Base-by-base conservation (phyloP, 2,113 vertebrate genomes). In the Eira barbara region DNA sequence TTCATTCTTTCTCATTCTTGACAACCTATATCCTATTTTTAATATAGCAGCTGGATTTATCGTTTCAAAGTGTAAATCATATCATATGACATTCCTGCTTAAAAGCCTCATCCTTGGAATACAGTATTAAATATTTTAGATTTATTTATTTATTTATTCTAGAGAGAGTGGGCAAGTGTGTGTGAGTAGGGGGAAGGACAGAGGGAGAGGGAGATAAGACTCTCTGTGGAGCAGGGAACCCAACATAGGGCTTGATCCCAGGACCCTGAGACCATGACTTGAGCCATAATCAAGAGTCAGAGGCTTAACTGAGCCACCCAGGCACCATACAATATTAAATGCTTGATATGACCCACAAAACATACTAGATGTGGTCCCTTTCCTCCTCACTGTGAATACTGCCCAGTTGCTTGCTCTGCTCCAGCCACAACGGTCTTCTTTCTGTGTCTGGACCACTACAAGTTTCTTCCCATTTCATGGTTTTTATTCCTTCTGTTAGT, bases 31-130 rank as follows among this genome's bases (percentile, higher is more conserved):
- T n/a, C 7, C 25, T 78, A 59, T 89, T 96, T 55, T 67, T 42
- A 90, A 52, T 13, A 83, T 14, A 67, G 13, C 25, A 42, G 20
- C 85, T 91, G n/a, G 39, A 76, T 9, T 95, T 63, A 69, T 76
- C 69, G 94, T 94, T 95, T 69, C 27, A 63, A 92, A 96, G 80
- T 84, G 14, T 90, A 80, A 93, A 83, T 34, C 65, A 90, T 82
- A 74, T 95, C 14, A 42, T 27, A 36, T 10, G 31, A 42, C 31
- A 63, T 39, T 63, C 12, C 47, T 57, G 45, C 34, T 57, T 91
- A 27, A 95, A 97, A 92, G 57, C 34, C 14, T 92, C 27, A 94
- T 11, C 65, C 7, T 57, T 92, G 59, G 23, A 91, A 80, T 88
- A 45, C 94, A 95, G 95, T 15, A 25, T 7, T 76, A 89, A 73